Evolutionary conservation across 2,113 vertebrate species (phyloP).

Genomic region (Chaenocephalus aceratus): DNA sequence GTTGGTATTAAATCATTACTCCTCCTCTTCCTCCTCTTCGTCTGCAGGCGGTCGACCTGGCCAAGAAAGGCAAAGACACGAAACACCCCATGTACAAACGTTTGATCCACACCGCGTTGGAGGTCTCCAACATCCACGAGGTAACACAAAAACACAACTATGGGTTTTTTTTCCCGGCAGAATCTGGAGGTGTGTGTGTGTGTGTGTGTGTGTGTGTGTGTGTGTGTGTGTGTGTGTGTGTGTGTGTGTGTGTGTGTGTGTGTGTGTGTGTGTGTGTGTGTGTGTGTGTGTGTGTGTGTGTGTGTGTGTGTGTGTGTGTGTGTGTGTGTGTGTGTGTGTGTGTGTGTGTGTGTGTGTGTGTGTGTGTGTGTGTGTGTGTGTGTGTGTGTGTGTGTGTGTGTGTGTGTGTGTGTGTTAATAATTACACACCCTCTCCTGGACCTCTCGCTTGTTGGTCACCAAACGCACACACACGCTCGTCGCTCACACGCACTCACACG

Average conservation of each 20-base stretch:
- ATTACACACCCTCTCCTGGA: slow-evolving; percentile 48
- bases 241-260: not conserved
- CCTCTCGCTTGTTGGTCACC: slow-evolving; percentile 5
- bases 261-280: not conserved
- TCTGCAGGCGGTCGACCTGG: slow-evolving; percentile 94
- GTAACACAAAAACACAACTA: slow-evolving; percentile 65
- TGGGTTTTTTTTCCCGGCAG: too few species aligned
- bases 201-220: not conserved
- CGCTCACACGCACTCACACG: too few species aligned
- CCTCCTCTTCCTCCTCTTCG: not conserved
- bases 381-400: slow-evolving; percentile 14
- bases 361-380: not conserved
- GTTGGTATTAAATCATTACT: slow-evolving; percentile 8
- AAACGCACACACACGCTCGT: not conserved
- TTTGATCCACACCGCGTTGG: slow-evolving; percentile 95
- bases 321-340: too few species aligned
- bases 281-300: too few species aligned
- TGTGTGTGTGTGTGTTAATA: not conserved
- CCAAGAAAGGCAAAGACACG: slow-evolving; percentile 97
- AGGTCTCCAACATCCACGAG: slow-evolving; percentile 97
- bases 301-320: too few species aligned
- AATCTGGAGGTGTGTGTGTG: not conserved
- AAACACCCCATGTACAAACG: slow-evolving; percentile 97
- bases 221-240: too few species aligned
- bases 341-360: not conserved